Evolutionary conservation across 2,113 vertebrate genomes (phyloP).

Genomic region (Myxocyprinus asiaticus): DNA sequence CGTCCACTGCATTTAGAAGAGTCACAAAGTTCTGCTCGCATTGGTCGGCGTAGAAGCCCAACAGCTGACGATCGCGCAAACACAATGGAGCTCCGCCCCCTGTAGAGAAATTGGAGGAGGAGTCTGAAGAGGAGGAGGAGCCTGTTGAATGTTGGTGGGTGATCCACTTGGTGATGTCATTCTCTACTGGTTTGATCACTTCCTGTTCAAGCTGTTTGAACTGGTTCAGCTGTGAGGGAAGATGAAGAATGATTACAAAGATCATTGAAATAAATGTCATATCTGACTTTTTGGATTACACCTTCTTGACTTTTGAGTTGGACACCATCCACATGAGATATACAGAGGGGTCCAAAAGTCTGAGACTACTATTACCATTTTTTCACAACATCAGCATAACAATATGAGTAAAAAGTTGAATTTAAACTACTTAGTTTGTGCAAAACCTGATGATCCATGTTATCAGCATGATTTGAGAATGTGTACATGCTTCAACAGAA

Average conservation of each 20-base stretch:
- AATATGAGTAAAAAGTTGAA: too few relatives aligned
- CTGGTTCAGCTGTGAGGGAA: slow-evolving; percentile 83
- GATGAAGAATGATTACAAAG: background rate
- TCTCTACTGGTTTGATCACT: slow-evolving; percentile 91
- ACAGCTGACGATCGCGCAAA: slow-evolving; percentile 83
- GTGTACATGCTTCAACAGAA: too few relatives aligned
- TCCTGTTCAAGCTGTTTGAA: slow-evolving; percentile 94
- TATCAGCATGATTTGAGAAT: too few relatives aligned
- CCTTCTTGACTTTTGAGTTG: background rate
- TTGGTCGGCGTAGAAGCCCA: slow-evolving; percentile 91
- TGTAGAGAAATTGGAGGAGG: slow-evolving; percentile 53
- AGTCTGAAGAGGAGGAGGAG: slow-evolving; percentile 52
- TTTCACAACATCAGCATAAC: too few relatives aligned
- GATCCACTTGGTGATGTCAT: slow-evolving; percentile 91
- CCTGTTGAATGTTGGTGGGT: slow-evolving; percentile 69
- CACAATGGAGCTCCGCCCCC: slow-evolving; percentile 62
- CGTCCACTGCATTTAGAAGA: slow-evolving; percentile 89
- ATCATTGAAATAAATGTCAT: too few relatives aligned
- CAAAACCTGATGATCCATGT: too few relatives aligned
- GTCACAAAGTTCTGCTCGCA: slow-evolving; percentile 91
- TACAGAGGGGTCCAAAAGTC: too few relatives aligned
- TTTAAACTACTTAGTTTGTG: too few relatives aligned
- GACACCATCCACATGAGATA: background rate
- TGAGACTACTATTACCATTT: too few relatives aligned
- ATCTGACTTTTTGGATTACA: too few relatives aligned